Evolutionary conservation across 2,888 invertebrate genomes (phyloP).

Genomic region (Fragum fragum): DNA sequence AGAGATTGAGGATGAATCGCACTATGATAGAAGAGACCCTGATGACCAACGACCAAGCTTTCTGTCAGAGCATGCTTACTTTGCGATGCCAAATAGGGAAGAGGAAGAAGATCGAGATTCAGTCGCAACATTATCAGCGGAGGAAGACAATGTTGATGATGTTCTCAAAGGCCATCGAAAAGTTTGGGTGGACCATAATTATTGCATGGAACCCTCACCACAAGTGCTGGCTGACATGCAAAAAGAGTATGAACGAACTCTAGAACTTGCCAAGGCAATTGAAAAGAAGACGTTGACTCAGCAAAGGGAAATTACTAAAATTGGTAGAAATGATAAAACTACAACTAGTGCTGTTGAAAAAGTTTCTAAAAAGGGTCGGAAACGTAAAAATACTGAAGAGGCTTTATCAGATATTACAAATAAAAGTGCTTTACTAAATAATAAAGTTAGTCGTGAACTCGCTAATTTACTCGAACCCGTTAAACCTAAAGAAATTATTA

Average conservation of each 20-base stretch:
- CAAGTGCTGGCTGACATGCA: constrained; percentile 61
- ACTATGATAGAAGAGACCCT: constrained; percentile 47
- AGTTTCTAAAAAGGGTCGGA: constrained; percentile 73
- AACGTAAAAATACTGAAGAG: constrained; percentile 70
- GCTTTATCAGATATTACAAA: constrained; percentile 68
- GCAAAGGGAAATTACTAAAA: constrained; percentile 62
- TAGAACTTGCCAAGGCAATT: constrained; percentile 52
- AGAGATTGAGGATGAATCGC: constrained; percentile 60
- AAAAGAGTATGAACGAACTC: constrained; percentile 63
- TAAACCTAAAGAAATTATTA: constrained; percentile 78
- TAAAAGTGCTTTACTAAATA: constrained; percentile 31
- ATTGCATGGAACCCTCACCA: constrained; percentile 79
- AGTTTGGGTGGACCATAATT: constrained; percentile 83
- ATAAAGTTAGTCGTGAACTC: constrained; percentile 79
- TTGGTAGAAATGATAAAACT: constrained; percentile 47
- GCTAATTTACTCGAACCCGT: constrained; percentile 77
- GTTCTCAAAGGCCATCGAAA: constrained; percentile 61
- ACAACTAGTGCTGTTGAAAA: constrained; percentile 39
- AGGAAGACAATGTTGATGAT: constrained; percentile 74
- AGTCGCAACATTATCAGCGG: constrained; percentile 83
- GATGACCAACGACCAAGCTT: constrained; percentile 70
- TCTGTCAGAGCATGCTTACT: constrained; percentile 85
- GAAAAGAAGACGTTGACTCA: constrained; percentile 60
- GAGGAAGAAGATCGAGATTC: constrained; percentile 69
- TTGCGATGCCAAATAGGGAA: constrained; percentile 75